Conservation (phyloP, 2,888 invertebrate genomes). For the Campaea margaritaria region DNA sequence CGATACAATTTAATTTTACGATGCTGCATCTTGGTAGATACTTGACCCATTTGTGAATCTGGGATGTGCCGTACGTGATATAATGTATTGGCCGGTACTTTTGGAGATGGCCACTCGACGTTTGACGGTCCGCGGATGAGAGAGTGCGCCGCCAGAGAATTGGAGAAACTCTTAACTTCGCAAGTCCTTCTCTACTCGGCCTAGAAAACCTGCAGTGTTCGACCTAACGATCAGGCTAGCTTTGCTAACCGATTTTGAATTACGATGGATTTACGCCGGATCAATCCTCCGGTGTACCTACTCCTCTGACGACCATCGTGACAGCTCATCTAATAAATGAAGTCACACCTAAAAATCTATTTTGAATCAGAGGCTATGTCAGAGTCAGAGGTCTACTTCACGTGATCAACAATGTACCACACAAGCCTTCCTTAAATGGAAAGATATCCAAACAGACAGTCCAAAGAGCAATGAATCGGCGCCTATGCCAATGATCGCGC, state of each 20-base stretch:
- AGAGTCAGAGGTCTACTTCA: neutral
- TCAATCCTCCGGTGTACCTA: neutral
- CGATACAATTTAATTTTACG: conserved; percentile 47
- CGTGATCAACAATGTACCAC: neutral
- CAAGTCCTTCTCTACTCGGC: neutral
- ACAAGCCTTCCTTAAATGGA: conserved; percentile 18
- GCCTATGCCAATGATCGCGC: conserved; percentile 50
- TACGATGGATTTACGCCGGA: neutral
- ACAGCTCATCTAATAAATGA: too few species aligned
- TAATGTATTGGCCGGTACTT: conserved; percentile 24
- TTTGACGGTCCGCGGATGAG: neutral
- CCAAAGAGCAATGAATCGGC: conserved; percentile 31
- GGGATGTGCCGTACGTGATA: conserved; percentile 20
- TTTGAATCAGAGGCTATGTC: too few species aligned
- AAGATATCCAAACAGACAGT: conserved; percentile 19
- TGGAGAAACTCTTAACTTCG: neutral
- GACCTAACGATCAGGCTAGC: too few species aligned
- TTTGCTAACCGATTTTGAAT: neutral
- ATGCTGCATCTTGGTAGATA: conserved; percentile 35
- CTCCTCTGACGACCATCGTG: too few species aligned
- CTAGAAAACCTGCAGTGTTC: neutral
- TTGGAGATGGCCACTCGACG: conserved; percentile 19
- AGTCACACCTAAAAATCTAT: too few species aligned
- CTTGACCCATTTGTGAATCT: conserved; percentile 39
- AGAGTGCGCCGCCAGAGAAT: conserved; percentile 1